phyloP scores from a whole-genome alignment of 2,797 vertebrate genomes.

The Amblyopsis hoosieri region DNA sequence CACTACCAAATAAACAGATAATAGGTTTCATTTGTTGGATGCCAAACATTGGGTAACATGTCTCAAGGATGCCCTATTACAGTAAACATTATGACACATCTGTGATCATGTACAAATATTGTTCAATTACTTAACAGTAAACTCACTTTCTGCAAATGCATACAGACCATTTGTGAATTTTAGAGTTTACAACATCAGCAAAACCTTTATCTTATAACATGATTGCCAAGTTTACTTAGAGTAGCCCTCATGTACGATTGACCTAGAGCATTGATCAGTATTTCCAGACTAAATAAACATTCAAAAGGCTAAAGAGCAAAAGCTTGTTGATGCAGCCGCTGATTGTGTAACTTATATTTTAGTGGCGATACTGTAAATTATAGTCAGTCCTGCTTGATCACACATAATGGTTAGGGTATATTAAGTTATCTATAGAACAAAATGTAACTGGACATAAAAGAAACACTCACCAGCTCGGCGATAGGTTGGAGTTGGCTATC shows the following conservation, averaged over 20 bases:
- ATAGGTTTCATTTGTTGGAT: no score
- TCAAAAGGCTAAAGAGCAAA: slow-evolving; percentile 6
- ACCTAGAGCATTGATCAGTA: background rate
- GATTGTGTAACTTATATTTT: background rate
- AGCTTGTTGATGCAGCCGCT: background rate
- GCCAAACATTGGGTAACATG: no score
- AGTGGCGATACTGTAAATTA: background rate
- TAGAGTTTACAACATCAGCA: background rate
- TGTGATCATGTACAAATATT: no score
- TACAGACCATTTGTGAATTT: background rate
- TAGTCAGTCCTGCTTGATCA: background rate
- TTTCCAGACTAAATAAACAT: slow-evolving; percentile 9
- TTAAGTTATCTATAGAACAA: no score
- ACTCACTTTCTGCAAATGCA: no score
- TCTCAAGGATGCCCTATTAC: no score
- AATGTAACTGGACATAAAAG: background rate
- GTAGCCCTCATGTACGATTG: slow-evolving; percentile 7
- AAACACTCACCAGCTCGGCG: slow-evolving; percentile 53
- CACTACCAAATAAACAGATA: no score
- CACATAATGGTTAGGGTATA: background rate
- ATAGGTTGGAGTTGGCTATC: slow-evolving; percentile 73
- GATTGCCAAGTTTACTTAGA: slow-evolving; percentile 4
- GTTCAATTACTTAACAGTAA: no score
- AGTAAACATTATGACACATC: no score
- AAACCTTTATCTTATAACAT: background rate